Conservation (phyloP, 2,113 vertebrate genomes). For the Amphilophus citrinellus region DNA sequence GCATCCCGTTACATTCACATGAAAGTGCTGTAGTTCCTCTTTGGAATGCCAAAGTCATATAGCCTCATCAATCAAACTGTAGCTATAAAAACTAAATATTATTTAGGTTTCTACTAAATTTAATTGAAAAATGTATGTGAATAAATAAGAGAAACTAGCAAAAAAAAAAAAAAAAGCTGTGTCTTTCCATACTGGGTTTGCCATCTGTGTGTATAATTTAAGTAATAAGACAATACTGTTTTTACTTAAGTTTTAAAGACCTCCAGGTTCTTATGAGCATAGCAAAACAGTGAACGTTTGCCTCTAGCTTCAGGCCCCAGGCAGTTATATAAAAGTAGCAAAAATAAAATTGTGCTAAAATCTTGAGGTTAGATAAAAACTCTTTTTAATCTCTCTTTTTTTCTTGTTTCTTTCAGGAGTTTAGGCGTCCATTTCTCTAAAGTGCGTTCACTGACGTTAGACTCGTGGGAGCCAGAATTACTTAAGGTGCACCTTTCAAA, state of each 20-base stretch:
- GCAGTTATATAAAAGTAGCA: background rate
- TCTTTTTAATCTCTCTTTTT: background rate
- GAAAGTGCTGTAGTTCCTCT: background rate
- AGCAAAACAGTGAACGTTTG: background rate
- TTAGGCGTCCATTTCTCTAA: constrained; percentile 98
- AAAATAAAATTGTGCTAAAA: background rate
- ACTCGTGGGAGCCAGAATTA: constrained; percentile 97
- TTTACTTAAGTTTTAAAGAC: background rate
- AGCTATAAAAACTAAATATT: background rate
- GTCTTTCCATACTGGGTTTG: background rate
- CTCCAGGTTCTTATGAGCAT: background rate
- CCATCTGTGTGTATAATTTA: background rate
- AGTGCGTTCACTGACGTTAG: constrained; percentile 95
- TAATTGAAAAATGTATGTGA: background rate
- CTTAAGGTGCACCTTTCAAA: constrained; percentile 86
- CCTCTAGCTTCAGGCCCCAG: background rate
- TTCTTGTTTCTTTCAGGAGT: constrained; percentile 83
- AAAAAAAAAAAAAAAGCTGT: background rate
- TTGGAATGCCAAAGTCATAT: background rate
- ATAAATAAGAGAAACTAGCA: background rate
- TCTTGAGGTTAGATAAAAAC: background rate
- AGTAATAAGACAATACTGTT: background rate
- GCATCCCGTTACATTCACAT: background rate
- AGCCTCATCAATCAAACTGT: background rate
- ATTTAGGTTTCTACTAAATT: background rate